Evolutionary conservation across 2,797 vertebrate genomes (phyloP).

Genomic region (Rhodeus uyekii): DNA sequence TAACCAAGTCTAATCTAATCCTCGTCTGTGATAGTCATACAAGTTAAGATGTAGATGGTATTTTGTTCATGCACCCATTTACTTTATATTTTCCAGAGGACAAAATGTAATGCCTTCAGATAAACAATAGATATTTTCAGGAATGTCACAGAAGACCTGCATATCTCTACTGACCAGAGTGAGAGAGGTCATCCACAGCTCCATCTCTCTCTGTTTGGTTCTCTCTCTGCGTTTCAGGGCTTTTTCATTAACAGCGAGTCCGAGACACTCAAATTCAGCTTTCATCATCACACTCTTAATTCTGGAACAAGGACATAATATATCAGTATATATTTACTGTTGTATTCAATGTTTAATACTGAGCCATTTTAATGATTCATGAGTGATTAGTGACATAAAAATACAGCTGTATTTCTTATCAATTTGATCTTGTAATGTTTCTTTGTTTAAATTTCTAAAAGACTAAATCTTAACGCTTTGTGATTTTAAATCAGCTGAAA

Average conservation of each 20-base stretch:
- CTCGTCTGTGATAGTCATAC: too few species aligned
- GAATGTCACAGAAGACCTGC: background rate
- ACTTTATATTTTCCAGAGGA: too few species aligned
- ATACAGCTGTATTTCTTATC: background rate
- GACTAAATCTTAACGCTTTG: background rate
- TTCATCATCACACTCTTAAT: constrained; percentile 41
- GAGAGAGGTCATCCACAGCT: constrained; percentile 60
- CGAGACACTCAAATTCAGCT: constrained; percentile 59
- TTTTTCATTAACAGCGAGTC: constrained; percentile 52
- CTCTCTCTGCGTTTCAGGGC: constrained; percentile 39
- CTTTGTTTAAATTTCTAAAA: background rate
- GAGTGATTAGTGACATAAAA: background rate
- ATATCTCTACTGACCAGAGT: constrained; percentile 62
- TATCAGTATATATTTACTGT: background rate
- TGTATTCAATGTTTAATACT: background rate
- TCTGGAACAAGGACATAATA: constrained; percentile 44
- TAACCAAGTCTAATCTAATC: too few species aligned
- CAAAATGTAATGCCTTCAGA: too few species aligned
- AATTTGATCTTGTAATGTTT: background rate
- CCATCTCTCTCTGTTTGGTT: constrained; percentile 54
- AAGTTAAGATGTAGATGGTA: too few species aligned
- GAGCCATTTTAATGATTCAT: background rate
- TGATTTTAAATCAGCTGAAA: background rate
- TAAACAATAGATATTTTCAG: background rate
- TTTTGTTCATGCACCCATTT: too few species aligned